Base-by-base conservation (phyloP, 2,888 invertebrate species). In the Galeruca laticollis region DNA sequence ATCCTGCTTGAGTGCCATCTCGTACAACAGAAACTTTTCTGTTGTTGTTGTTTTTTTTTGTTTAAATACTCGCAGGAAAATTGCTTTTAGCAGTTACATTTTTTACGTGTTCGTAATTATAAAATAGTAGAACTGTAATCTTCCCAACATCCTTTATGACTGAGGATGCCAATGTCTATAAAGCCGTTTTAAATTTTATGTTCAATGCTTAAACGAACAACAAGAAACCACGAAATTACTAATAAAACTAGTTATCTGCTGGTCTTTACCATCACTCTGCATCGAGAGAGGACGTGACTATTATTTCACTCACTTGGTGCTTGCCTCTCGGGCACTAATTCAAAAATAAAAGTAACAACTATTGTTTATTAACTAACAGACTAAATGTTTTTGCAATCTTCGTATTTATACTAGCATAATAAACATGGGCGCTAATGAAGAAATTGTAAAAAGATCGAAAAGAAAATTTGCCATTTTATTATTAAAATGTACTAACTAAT, bases 101-200 rank as follows among this genome's bases (percentile, higher is more conserved):
- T 57, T 57, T 52, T 52, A 52, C 26, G 35, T 13, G 35, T 57
- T 57, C 18, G 35, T 57, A 57, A 57, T 57, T 57, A 57, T 57
- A 57, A 57, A 57, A 57, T 57, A 57, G 56, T 57, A 57, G 56
- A 57, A 31, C 56, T 57, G 56, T 31, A 57, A 57, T 57, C 56
- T 57, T 57, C 35, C 52, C 56, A 33, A 57, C 56, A 35, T 57
- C 56, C 56, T 57, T 57, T 57, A 57, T 57, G 56, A 33, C 56
- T 35, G 35, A 33, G 56, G 35, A 35, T 33, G 56, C 56, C 35
- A 35, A 57, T 57, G 35, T 57, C 56, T 35, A 35, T 47, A 47
- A 47, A 47, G 47, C 15, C 18, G 47, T 47, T 47, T 47, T 47
- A 47, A 47, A 47, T 47, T 47, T 47, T 47, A 47, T 47, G 18